These are phyloP conservation scores for Mnemiopsis leidyi DNA, from an alignment of 37 sponge, comb jelly and placozoan species.

Conservation along the genomic window DNA sequence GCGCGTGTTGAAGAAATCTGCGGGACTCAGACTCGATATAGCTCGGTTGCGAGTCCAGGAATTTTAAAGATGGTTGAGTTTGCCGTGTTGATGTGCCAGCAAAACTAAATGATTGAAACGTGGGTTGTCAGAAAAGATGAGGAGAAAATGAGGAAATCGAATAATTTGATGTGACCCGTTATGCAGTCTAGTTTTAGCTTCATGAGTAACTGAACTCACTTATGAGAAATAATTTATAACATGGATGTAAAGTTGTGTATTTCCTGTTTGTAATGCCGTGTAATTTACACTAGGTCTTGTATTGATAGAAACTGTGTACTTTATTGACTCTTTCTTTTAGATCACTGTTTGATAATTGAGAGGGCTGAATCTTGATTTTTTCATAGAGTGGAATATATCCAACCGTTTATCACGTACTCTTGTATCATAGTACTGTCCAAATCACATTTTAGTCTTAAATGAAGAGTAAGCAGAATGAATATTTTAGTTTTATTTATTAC, in stretches of 20 bases:
- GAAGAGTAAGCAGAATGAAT: too few relatives aligned
- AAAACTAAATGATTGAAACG: too few relatives aligned
- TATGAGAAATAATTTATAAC: not conserved
- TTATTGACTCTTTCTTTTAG: not conserved
- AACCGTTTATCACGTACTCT: too few relatives aligned
- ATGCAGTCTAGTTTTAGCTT: too few relatives aligned
- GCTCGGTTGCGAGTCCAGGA: too few relatives aligned
- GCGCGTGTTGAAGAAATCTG: not conserved
- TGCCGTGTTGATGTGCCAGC: too few relatives aligned
- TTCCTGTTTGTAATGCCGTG: not conserved
- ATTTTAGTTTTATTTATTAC: too few relatives aligned
- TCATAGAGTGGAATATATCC: too few relatives aligned
- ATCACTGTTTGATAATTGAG: not conserved
- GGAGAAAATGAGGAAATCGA: not conserved
- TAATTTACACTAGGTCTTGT: not conserved
- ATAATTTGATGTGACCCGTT: not conserved
- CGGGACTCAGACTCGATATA: not conserved
- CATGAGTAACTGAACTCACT: not conserved
- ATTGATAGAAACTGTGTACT: not conserved
- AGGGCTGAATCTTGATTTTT: not conserved
- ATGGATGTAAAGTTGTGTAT: not conserved
- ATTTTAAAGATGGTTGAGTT: too few relatives aligned
- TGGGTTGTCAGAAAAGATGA: not conserved
- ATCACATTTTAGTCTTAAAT: too few relatives aligned
- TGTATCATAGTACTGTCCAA: too few relatives aligned